Base-by-base conservation (phyloP, 1,140 invertebrate species). In the Platorchestia sp. region DNA sequence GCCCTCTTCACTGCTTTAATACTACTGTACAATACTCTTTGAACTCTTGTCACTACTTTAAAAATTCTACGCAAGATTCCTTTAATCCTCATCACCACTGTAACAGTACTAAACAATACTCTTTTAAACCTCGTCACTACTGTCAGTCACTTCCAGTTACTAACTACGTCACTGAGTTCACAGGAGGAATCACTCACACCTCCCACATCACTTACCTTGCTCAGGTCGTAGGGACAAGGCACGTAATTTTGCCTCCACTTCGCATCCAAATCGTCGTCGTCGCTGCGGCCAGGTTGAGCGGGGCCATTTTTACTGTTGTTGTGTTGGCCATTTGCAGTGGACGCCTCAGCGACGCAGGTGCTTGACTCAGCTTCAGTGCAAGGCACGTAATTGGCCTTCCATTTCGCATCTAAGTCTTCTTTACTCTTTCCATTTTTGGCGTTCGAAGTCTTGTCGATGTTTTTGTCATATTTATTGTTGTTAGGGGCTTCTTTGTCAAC, bases 221-320 rank as follows among this genome's bases (percentile, higher is more conserved):
- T 47, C 43, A 93, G 0, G 44, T 93, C 45, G 91, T 93, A 47
- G 40, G 91, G 44, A 45, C 41, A 44, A 44, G 91, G 91, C 10
- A 93, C 91, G 36, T 93, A 93, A 93, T 93, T 93, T 40, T n/a
- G 22, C 40, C 45, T 45, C 91, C 91, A 93, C 91, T 45, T 93
- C 1, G 91, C 91, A 45, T 93, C 91, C 45, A 93, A 93, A 16
- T 93, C 91, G 22, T 45, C 91, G 5, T 93, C 91, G 16, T 89
- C 87, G n/a, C 43, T 89, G 3, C 5, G 36, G n/a, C 41, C 43
- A 10, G 59, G 1, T 36, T 89, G 41, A 89, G 87, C 0, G 0
- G 6, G 16, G 3, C 91, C 91, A 47, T 93, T 90, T 27, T 90
- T 93, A 22, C 43, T 47, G 45, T 22, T 45, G 0, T 45, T 93